These are phyloP conservation scores for Hystrix cristata DNA, from an alignment of 2,113 vertebrate genomes.

Conservation along the genomic window DNA sequence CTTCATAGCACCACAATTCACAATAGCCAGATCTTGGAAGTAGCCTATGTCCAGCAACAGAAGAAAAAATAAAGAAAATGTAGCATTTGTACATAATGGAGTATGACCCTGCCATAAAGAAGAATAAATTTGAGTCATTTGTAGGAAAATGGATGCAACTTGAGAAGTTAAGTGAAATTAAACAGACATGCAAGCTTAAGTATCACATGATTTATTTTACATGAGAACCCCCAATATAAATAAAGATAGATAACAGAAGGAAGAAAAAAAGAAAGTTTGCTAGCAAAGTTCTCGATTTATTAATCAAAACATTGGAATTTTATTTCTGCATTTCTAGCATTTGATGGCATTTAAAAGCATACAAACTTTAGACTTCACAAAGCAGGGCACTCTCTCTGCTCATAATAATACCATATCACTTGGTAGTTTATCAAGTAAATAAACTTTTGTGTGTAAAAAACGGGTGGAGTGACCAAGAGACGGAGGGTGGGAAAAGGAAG, in stretches of 20 bases:
- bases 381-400: background rate
- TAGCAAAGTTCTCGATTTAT: background rate
- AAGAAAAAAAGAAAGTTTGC: background rate
- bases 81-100: background rate
- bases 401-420: background rate
- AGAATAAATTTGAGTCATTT: background rate
- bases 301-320: background rate
- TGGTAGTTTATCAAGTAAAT: background rate
- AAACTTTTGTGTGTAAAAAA: background rate
- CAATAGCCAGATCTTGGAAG: background rate
- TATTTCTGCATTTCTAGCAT: background rate
- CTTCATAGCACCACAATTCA: background rate
- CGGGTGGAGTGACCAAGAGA: background rate
- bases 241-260: background rate
- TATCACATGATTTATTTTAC: background rate
- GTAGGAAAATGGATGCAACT: background rate
- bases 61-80: background rate
- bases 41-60: background rate
- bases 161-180: background rate
- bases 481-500: background rate
- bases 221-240: background rate
- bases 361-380: background rate
- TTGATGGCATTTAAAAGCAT: background rate
- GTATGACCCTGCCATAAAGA: background rate
- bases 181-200: background rate